Conservation (phyloP, 2,888 invertebrate genomes). For the Caenorhabditis wallacei region DNA sequence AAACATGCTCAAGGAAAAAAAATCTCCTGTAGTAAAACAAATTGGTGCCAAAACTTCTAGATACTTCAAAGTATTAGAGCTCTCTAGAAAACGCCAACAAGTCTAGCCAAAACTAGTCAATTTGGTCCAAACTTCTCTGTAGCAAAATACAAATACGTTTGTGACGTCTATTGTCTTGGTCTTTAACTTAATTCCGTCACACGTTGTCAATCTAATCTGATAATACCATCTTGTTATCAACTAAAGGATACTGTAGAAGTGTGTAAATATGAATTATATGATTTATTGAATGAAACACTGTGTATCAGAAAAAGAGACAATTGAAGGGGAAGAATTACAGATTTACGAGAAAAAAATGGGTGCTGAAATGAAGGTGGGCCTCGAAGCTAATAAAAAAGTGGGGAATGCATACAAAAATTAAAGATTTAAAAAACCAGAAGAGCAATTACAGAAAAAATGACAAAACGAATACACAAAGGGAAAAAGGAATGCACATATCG, state of each 20-base stretch:
- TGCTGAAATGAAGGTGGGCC: neutral
- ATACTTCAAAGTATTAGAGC: no score
- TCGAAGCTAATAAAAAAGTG: neutral
- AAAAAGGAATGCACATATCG: constrained; percentile 14
- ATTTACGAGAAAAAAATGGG: neutral
- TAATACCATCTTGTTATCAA: constrained; percentile 35
- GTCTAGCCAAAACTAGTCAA: neutral
- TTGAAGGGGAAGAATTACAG: neutral
- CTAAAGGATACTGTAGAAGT: constrained; percentile 37
- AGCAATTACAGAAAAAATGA: neutral
- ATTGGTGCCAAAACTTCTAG: no score
- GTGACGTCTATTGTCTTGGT: constrained; percentile 6
- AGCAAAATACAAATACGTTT: neutral
- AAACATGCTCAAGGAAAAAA: no score
- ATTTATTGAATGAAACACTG: constrained; percentile 57
- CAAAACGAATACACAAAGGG: neutral
- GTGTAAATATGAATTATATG: constrained; percentile 36
- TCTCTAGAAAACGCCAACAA: neutral
- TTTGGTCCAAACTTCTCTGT: no score
- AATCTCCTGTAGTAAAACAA: no score
- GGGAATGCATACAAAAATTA: neutral
- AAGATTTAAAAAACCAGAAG: neutral
- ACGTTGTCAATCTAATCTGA: constrained; percentile 45
- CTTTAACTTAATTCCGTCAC: constrained; percentile 7
- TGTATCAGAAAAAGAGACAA: neutral